These are phyloP conservation scores for Andrena cerasifolii DNA, from an alignment of 1,140 invertebrate species.

Conservation along the genomic window DNA sequence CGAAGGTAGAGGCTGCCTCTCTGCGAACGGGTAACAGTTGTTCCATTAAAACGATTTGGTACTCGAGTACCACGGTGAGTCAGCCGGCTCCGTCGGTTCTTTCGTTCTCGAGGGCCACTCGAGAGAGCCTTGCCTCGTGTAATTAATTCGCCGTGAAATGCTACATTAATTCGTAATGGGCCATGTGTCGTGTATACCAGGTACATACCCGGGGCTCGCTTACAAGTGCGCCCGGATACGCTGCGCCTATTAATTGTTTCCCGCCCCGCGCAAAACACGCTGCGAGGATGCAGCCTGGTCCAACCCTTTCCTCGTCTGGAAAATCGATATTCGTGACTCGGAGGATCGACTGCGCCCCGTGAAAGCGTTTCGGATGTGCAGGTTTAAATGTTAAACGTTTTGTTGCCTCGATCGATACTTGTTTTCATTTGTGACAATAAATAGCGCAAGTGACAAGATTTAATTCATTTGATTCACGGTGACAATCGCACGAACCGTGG, in stretches of 20 bases:
- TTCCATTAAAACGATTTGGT: conserved; percentile 80
- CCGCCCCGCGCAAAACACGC: conserved; percentile 34
- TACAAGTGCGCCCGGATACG: conserved; percentile 61
- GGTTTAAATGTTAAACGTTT: too few relatives aligned
- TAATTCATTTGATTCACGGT: background rate
- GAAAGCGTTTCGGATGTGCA: too few relatives aligned
- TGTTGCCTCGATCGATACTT: too few relatives aligned
- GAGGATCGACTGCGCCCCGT: conserved; percentile 20
- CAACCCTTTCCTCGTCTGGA: conserved; percentile 9
- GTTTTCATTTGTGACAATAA: too few relatives aligned
- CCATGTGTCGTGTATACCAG: conserved; percentile 77
- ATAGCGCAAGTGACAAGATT: too few relatives aligned
- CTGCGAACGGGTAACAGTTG: conserved; percentile 77
- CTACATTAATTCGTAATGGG: conserved; percentile 79
- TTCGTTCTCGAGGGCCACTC: conserved; percentile 71
- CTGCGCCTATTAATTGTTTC: conserved; percentile 59
- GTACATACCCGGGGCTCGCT: conserved; percentile 67
- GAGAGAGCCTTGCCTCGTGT: conserved; percentile 72
- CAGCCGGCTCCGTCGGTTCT: conserved; percentile 69
- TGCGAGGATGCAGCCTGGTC: background rate
- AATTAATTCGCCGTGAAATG: conserved; percentile 79
- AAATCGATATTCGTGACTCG: conserved; percentile 22
- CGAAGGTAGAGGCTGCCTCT: conserved; percentile 51
- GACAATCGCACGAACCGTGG: background rate
- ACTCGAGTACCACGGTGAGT: conserved; percentile 74